Evolutionary conservation across 2,888 invertebrate species (phyloP).

Genomic region (Phyllotreta striolata): DNA sequence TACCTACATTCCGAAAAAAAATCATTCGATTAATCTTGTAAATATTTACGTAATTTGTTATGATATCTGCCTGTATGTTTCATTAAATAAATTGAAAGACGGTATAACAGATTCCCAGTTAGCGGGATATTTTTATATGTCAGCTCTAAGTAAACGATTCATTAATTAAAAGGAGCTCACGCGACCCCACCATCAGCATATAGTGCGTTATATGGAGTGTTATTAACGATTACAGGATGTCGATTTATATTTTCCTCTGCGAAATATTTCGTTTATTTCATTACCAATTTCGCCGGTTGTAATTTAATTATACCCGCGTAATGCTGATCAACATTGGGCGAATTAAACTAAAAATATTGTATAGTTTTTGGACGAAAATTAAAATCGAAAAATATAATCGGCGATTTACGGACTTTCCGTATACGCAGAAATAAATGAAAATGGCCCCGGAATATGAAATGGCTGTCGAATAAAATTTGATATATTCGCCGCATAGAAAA

Average conservation of each 20-base stretch:
- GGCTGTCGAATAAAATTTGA: conserved; percentile 30
- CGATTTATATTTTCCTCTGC: too few relatives aligned
- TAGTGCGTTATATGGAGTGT: conserved; percentile 35
- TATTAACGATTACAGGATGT: too few relatives aligned
- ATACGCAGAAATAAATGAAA: conserved; percentile 30
- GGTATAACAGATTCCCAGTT: conserved; percentile 9
- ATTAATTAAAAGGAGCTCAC: conserved; percentile 50
- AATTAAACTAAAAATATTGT: too few relatives aligned
- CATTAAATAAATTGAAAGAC: conserved; percentile 7
- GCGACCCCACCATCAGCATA: conserved; percentile 52
- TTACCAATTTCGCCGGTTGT: too few relatives aligned
- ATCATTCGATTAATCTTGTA: too few relatives aligned
- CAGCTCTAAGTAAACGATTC: conserved; percentile 47
- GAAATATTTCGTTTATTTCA: too few relatives aligned
- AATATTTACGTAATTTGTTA: too few relatives aligned
- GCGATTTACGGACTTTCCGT: conserved; percentile 15
- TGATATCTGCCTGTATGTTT: not conserved
- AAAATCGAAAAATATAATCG: conserved; percentile 20
- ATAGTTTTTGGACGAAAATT: conserved; percentile 1
- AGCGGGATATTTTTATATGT: conserved; percentile 18
- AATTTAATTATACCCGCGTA: too few relatives aligned
- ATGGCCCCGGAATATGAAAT: conserved; percentile 27
- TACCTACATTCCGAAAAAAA: too few relatives aligned
- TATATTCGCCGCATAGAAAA: conserved; percentile 6
- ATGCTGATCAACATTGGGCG: too few relatives aligned